These are phyloP conservation scores for Apamea epomidion DNA, from an alignment of 2,888 invertebrate genomes.

Conservation along the genomic window DNA sequence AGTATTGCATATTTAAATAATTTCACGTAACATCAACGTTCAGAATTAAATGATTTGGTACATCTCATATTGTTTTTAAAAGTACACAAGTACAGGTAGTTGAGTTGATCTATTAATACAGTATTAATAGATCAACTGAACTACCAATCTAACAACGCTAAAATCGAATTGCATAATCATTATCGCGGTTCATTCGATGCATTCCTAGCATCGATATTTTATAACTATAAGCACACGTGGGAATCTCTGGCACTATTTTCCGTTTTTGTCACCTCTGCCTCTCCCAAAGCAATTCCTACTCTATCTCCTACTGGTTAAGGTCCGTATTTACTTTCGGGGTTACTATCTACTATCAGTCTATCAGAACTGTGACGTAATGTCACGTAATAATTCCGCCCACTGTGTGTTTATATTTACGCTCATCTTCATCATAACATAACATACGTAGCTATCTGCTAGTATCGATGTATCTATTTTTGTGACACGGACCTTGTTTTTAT, in stretches of 20 bases:
- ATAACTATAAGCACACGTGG: conserved; percentile 45
- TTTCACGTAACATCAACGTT: not conserved
- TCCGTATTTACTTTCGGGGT: conserved; percentile 25
- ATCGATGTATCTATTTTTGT: conserved; percentile 49
- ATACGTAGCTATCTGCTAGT: conserved; percentile 36
- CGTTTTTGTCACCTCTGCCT: conserved; percentile 40
- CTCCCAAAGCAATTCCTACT: conserved; percentile 9
- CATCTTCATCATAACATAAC: conserved; percentile 49
- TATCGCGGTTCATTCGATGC: conserved; percentile 40
- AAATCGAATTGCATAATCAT: conserved; percentile 55
- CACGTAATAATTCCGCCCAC: conserved; percentile 63
- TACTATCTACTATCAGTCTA: conserved; percentile 49
- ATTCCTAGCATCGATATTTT: conserved; percentile 29
- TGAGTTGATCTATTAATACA: no score
- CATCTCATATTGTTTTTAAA: conserved; percentile 5
- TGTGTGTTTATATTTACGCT: conserved; percentile 69
- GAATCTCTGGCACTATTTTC: conserved; percentile 63
- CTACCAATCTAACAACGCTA: conserved; percentile 12
- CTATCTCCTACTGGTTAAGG: conserved; percentile 9
- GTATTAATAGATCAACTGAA: conserved; percentile 17
- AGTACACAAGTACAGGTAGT: not conserved
- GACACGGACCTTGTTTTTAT: conserved; percentile 27
- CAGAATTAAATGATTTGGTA: not conserved
- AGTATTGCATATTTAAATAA: not conserved
- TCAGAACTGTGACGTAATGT: conserved; percentile 58